These are phyloP conservation scores for Apis dorsata DNA, from an alignment of 1,140 invertebrate species.

Conservation along the genomic window DNA sequence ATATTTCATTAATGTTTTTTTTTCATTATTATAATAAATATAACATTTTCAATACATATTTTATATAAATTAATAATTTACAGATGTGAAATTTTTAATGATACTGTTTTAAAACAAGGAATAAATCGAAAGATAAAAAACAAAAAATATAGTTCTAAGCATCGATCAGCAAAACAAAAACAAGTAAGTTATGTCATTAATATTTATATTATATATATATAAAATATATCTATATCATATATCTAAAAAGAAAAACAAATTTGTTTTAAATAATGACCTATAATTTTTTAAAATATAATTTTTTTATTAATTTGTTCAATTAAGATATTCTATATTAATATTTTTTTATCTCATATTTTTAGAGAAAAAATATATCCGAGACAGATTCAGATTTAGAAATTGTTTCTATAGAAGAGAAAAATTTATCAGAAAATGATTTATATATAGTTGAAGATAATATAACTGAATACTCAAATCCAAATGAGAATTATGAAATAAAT, in stretches of 20 bases:
- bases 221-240: no score
- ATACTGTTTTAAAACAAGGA: not conserved
- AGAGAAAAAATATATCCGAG: not conserved
- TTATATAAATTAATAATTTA: not conserved
- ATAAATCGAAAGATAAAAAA: not conserved
- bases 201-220: not conserved
- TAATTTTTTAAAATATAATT: no score
- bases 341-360: not conserved
- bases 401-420: constrained; percentile 4
- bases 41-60: not conserved
- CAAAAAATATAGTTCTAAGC: not conserved
- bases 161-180: not conserved
- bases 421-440: not conserved
- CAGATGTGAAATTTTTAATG: not conserved
- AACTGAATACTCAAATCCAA: not conserved
- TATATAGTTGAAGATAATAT: constrained; percentile 21
- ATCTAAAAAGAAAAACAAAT: not conserved
- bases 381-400: constrained; percentile 35
- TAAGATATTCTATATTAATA: not conserved
- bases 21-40: not conserved
- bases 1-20: constrained; percentile 11
- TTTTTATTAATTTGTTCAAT: not conserved
- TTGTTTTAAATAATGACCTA: not conserved
- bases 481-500: constrained; percentile 65
- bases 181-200: constrained; percentile 10